Base-by-base conservation (phyloP, 2,888 invertebrate genomes). In the Lissocephala sabroskyi region DNA sequence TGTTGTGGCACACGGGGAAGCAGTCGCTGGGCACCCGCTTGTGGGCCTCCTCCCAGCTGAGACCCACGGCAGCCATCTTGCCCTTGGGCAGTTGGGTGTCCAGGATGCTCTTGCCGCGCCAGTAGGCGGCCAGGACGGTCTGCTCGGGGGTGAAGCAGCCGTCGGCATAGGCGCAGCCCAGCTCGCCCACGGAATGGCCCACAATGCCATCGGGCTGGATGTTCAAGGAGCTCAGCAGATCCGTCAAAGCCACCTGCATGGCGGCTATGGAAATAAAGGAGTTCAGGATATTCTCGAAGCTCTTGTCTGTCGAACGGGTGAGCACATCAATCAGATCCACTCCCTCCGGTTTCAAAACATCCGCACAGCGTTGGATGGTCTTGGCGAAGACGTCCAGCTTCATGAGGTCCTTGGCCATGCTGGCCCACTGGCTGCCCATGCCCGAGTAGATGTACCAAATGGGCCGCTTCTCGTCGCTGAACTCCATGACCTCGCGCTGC, bases 361-460 rank as follows among this genome's bases (percentile, higher is more conserved):
- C 90, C 4, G 94, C 91, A 60, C 92, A 92, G 55, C 89, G 89
- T 61, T 88, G 86, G 62, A 98, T 89, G 49, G 94, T 92, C 45
- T 89, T 88, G 56, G 90, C 90, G 86, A 98, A 98, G 1, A 87
- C 86, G 45, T 95, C 94, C 57, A 98, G 86, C 56, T 87, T 85
- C 90, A 98, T 91, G 62, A 99, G 87, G 51, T 92, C 89, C 79
- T 91, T 91, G 10, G 92, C 97, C 98, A 98, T 98, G 73, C 95
- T 96, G 40, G 93, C 88, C 98, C 98, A 98, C 86, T 98, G 98
- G 33, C 95, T 92, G 10, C 98, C 98, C 98, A 99, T 98, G 52
- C 99, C 99, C 37, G 97, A 93, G 86, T 96, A 98, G 57, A 98
- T 89, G 85, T 90, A 98, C 95, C 97, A 98, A 46, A 98, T 86